Base-by-base conservation (phyloP, 2,113 vertebrate species). In the Syngnathus scovelli region DNA sequence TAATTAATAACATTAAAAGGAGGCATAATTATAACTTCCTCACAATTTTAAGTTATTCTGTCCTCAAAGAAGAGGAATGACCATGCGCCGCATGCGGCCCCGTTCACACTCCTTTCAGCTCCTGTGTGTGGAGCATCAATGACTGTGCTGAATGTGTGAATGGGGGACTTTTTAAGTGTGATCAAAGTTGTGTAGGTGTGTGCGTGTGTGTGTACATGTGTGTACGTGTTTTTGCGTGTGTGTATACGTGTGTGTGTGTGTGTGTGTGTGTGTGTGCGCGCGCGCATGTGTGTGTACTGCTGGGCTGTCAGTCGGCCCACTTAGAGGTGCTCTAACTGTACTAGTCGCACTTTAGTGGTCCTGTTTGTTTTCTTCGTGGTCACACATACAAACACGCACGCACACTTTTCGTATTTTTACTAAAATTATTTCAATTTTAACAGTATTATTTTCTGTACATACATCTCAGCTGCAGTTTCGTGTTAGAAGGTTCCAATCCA, bases 301-400 rank as follows among this genome's bases (percentile, higher is more conserved):
- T 54, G 74, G 81, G 49, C 74, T 82, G 85, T 81, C 52, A 21
- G 78, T 76, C 44, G 8, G 33, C 67, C 78, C 80, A 78, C 82
- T 86, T 85, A 82, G 78, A 81, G 78, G 74, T 78, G 75, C 66
- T 70, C 74, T 72, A 69, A 61, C 65, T 33, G 64, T 69, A 67
- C 51, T 56, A 66, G 74, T 80, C 77, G 75, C 41, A 66, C 74
- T 83, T 75, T 70, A 68, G 69, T 81, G 64, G 48, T 67, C 68
- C 78, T 81, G 79, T 85, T 86, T 84, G 76, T 86, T 87, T 82
- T 73, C 64, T 73, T 80, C 75, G 75, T 61, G 74, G 75, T 77
- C 46, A 10, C 52, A 48, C 38, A 54, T 18, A 41, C n/a, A 52
- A 11, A 27, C 38, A 18, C 39, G 37, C 38, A 18, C 39, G 37